Base-by-base conservation (phyloP, 2,888 invertebrate species). In the Labia minor region DNA sequence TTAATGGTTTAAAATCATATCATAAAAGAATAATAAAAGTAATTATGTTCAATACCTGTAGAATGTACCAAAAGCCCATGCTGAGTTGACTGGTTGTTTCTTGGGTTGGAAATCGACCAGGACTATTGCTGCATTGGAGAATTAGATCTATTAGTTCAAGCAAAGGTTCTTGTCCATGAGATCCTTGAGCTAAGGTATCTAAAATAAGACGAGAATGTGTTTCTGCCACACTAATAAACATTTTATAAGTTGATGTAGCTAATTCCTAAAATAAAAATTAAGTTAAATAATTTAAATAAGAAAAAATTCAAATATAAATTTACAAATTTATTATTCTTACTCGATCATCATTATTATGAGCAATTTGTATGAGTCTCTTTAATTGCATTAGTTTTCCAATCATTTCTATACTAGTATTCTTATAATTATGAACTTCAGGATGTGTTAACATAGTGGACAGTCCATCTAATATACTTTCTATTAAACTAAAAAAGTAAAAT, bases 1-100 rank as follows among this genome's bases (percentile, higher is more conserved):
- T n/a, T n/a, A n/a, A n/a, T n/a, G n/a, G n/a, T n/a, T n/a, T n/a
- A n/a, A n/a, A n/a, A n/a, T n/a, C n/a, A n/a, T n/a, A n/a, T n/a
- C n/a, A n/a, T n/a, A n/a, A n/a, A n/a, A n/a, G n/a, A n/a, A n/a
- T n/a, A n/a, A n/a, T n/a, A 26, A 26, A 26, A 26, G 8, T 26
- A 8, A 6, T 26, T 26, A 26, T 26, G 8, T 26, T 49, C 49
- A 20, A 69, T 74, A 90, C 91, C 82, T 95, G 95, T 66, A 95
- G 78, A 67, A 89, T 86, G 76, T 92, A 95, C 95, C 95, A 95
- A 77, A 95, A 92, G 1, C 90, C 89, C 78, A 95, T 88, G 0
- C 92, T 85, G 70, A 93, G 83, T 68, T 87, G 89, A 74, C 94
- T 95, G 69, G 90, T 86, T 0, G 86, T 88, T 78, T 95, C 96